Percentiles rank a stretch among this genome's conserved stretches.
Conservation (phyloP, 2,797 vertebrate genomes). For the Vipera ursinii region DNA sequence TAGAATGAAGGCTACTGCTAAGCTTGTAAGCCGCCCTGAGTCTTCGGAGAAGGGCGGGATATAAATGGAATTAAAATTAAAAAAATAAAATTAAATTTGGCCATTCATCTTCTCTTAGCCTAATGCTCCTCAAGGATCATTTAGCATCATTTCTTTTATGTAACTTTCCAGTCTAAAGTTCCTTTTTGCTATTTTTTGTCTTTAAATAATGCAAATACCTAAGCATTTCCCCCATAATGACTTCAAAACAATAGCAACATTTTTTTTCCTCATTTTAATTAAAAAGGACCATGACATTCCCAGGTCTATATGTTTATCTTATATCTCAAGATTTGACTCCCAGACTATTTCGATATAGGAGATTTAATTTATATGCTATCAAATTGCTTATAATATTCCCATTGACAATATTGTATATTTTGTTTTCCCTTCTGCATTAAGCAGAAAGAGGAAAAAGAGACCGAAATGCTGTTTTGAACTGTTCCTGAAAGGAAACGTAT, state of each 20-base stretch:
- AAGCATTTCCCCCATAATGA: not conserved
- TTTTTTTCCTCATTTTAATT: not conserved
- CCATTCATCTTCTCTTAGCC: not conserved
- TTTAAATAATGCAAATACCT: not conserved
- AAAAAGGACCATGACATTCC: not conserved
- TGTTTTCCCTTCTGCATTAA: not conserved
- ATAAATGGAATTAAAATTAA: too few species aligned
- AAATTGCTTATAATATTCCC: not conserved
- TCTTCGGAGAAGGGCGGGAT: too few species aligned
- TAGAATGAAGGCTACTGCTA: too few species aligned
- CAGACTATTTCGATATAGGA: not conserved
- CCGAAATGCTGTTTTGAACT: not conserved
- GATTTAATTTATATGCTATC: not conserved
- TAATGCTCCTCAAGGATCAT: not conserved
- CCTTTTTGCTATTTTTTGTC: not conserved
- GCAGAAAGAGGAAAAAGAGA: not conserved
- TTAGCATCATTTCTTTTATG: not conserved
- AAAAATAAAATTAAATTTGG: too few species aligned
- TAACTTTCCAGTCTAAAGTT: not conserved
- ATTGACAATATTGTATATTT: not conserved
- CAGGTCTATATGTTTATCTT: not conserved
- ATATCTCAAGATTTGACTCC: not conserved
- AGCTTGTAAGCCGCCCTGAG: too few species aligned
- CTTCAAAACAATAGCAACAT: not conserved
- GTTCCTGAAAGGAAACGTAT: not conserved